Evolutionary conservation across 2,888 invertebrate species (phyloP), one percentile per base, ranked within the genome.

Genomic region (Xylota segnis): DNA sequence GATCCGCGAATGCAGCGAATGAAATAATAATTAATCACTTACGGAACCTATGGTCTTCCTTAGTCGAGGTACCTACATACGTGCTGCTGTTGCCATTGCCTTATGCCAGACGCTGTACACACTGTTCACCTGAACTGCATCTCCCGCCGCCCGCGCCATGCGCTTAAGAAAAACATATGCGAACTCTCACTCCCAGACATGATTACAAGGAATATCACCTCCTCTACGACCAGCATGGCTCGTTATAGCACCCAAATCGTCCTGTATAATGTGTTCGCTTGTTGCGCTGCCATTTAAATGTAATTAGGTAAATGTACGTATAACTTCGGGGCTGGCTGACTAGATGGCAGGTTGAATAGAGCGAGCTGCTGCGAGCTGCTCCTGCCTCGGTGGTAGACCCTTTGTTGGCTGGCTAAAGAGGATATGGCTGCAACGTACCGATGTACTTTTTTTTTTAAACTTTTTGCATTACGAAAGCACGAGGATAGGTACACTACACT

Each of bases 231-330:
- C 47, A 18, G 45, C 9, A 10, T 54, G 18, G 18, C 47, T 54
- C 74, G 47, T 74, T 68, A 63, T 43, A 65, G 75, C 47, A 45
- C 37, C 65, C 78, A 74, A 78, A 79, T 81, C 70, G 65, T 65
- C 63, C 71, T 43, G 81, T 61, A 66, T 81, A 76, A 81, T 72
- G 71, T 81, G 81, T 61, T 68, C 76, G 88, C 88, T 88, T 88
- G 88, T 88, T 88, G 88, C 88, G 83, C 88, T 84, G 52, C 87
- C 88, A 88, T 88, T 88, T 87, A 88, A 88, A 88, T 87, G 86
- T 88, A 88, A 88, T 88, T 88, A 88, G 88, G 87, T 87, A 88
- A 87, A 81, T 81, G 86, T 72, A 81, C 81, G 81, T 72, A 81
- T 68, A 72, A 81, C 81, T 77, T 68, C 56, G 14, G 86, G 76